These are phyloP conservation scores for Brienomyrus longianalis DNA, from an alignment of 2,113 vertebrate species.

Conservation along the genomic window DNA sequence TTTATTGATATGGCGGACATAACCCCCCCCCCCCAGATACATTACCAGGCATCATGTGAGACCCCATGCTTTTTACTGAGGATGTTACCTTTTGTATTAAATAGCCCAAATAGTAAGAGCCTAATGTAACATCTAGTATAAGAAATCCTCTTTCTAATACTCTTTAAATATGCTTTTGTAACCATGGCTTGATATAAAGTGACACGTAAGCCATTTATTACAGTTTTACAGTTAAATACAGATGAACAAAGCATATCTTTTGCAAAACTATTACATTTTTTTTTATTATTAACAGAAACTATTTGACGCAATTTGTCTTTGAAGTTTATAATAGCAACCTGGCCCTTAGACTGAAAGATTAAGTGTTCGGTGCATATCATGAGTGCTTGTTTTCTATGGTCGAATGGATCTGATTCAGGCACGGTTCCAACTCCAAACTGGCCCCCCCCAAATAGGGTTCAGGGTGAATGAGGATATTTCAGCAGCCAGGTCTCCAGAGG, in stretches of 20 bases:
- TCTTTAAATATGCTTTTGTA: constrained; percentile 1
- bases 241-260: background rate
- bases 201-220: background rate
- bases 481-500: background rate
- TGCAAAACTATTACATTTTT: constrained; percentile 1
- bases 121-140: constrained; percentile 3
- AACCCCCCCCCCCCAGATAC: too few relatives aligned
- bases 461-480: background rate
- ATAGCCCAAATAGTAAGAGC: background rate
- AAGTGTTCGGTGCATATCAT: background rate
- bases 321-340: background rate
- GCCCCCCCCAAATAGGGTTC: background rate
- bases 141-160: constrained; percentile 6
- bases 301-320: background rate
- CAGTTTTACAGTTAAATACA: constrained; percentile 8
- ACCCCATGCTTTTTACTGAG: background rate
- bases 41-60: background rate
- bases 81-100: background rate
- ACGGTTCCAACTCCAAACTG: background rate
- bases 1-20: background rate
- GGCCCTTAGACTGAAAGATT: background rate
- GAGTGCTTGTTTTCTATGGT: background rate
- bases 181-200: background rate
- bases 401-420: background rate
- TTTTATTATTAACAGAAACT: background rate